These are phyloP conservation scores for Panagrolaimus sp. DNA, from an alignment of 1,140 invertebrate genomes.

Conservation along the genomic window DNA sequence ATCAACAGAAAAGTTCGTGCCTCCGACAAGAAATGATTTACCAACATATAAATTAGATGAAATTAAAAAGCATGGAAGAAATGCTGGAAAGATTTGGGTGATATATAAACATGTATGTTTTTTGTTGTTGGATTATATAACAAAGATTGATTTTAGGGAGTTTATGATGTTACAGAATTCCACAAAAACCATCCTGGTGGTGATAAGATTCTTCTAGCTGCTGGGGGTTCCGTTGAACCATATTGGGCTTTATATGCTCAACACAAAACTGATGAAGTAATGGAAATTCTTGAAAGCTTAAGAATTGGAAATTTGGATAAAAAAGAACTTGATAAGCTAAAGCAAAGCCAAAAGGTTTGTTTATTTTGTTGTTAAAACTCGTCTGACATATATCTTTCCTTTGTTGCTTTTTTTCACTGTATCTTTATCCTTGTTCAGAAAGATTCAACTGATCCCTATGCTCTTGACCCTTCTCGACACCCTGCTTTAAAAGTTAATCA, in stretches of 20 bases:
- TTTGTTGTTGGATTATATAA: conserved; percentile 20
- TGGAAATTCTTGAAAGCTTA: conserved; percentile 72
- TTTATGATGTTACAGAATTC: conserved; percentile 95
- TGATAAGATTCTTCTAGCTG: conserved; percentile 77
- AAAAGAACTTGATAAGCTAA: conserved; percentile 62
- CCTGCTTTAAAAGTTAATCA: conserved; percentile 69
- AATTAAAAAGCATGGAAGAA: conserved; percentile 70
- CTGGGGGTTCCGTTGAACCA: conserved; percentile 74
- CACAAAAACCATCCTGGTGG: conserved; percentile 80
- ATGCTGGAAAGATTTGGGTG: conserved; percentile 75
- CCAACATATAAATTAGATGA: conserved; percentile 70
- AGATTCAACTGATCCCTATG: conserved; percentile 71
- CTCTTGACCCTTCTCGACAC: conserved; percentile 75
- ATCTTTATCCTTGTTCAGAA: conserved; percentile 15
- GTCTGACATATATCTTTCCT: not conserved
- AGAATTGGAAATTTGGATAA: conserved; percentile 74
- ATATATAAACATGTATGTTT: conserved; percentile 68
- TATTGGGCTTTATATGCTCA: conserved; percentile 91
- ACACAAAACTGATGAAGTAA: conserved; percentile 77
- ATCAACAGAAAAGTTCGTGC: conserved; percentile 47
- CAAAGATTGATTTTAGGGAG: conserved; percentile 67
- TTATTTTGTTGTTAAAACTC: no score
- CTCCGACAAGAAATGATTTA: conserved; percentile 50
- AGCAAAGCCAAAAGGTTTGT: not conserved
- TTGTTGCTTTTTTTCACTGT: conserved; percentile 13